These are phyloP conservation scores for Cerastoderma edule DNA, from an alignment of 2,888 invertebrate species.

Conservation along the genomic window DNA sequence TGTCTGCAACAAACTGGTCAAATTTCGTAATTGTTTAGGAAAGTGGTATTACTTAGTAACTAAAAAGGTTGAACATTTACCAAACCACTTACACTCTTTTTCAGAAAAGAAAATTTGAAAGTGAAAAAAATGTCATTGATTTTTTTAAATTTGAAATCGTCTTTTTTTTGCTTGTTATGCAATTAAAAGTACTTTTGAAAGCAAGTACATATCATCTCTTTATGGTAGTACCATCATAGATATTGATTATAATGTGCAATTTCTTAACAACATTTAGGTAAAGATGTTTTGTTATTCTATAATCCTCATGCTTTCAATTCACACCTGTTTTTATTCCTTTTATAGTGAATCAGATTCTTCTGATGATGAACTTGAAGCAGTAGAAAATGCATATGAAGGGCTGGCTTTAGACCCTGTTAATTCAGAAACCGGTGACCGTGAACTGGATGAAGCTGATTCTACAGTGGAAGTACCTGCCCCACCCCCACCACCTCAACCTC, in stretches of 20 bases:
- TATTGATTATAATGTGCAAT: too few species aligned
- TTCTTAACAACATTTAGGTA: slow-evolving; percentile 8
- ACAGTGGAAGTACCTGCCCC: neutral
- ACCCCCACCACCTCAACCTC: slow-evolving; percentile 14
- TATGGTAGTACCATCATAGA: too few species aligned
- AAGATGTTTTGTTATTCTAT: slow-evolving; percentile 1
- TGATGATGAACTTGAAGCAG: neutral
- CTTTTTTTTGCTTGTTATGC: neutral
- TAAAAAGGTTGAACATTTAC: neutral
- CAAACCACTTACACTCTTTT: neutral
- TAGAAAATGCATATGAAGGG: neutral
- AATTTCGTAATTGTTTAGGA: neutral
- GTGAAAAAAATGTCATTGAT: neutral
- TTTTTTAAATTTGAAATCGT: neutral
- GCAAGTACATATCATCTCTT: too few species aligned
- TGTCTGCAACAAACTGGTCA: neutral
- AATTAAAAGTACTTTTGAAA: neutral
- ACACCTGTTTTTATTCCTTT: neutral
- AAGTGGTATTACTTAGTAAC: neutral
- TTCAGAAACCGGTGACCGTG: neutral
- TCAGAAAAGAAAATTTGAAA: neutral
- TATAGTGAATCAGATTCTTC: slow-evolving; percentile 1
- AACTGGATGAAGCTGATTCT: neutral
- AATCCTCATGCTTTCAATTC: neutral
- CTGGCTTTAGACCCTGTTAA: neutral